Evolutionary conservation across 2,113 vertebrate genomes (phyloP), one percentile per base, ranked within the genome.

Genomic region (Excalfactoria chinensis): DNA sequence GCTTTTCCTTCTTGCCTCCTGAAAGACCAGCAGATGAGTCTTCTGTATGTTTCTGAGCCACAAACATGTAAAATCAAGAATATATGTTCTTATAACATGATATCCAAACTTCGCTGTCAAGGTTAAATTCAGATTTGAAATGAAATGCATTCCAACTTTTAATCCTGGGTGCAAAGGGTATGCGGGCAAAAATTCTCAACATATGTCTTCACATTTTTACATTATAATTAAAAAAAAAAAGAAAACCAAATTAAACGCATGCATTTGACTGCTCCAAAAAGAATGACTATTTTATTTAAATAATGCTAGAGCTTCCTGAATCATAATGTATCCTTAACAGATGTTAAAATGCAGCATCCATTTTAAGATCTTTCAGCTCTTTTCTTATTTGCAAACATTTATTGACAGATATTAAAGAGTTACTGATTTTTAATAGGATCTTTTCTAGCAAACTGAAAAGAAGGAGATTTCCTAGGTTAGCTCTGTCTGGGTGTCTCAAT

Each of bases 381-480:
- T 89, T 84, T 90, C 79, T 58, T 89, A 90, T 95, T 95, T 96
- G 87, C 76, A 93, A 97, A 93, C 8, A 28, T 95, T 73, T 93
- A 95, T 72, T 84, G 88, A 95, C 44, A 72, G 35, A 34, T 73
- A 96, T 95, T 96, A 94, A 95, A 90, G 77, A 97, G 92, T 84
- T 94, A 95, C 82, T 69, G 80, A 86, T 93, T 96, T 74, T 95
- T 95, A 93, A 80, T 30, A 94, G 92, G 87, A 82, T 41, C 86
- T 95, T 96, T 98, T 96, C 87, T 93, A 90, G 46, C 63, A 85
- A 88, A 89, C 48, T 79, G 93, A 94, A 97, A 97, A 97, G 93
- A 97, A 96, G 96, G 62, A 60, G 21, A 85, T 93, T 96, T 92
- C 81, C 93, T 96, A 84, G 77, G 92, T 85, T 95, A 90, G 95